Conservation (phyloP, 2,888 invertebrate species). For the Eumerus sabulonum region DNA sequence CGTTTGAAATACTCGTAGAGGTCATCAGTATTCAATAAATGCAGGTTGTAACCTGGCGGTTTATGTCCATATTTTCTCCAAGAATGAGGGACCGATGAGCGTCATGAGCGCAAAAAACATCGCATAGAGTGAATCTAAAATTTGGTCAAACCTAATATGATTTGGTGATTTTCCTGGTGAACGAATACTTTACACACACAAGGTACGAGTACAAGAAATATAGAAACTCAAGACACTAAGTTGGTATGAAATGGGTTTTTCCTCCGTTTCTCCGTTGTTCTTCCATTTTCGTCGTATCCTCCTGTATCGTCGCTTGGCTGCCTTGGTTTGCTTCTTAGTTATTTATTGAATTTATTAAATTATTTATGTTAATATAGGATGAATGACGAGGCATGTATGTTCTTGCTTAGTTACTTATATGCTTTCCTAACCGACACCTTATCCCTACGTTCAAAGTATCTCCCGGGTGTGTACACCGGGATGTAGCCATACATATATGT, state of each 20-base stretch:
- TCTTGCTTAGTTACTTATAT: constrained; percentile 42
- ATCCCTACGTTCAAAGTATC: constrained; percentile 30
- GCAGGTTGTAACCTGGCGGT: too few species aligned
- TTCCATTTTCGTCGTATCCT: constrained; percentile 46
- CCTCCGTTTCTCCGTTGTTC: constrained; percentile 24
- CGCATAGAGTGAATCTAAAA: too few species aligned
- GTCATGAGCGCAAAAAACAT: too few species aligned
- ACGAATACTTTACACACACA: too few species aligned
- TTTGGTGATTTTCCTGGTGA: background rate
- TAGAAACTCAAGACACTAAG: background rate
- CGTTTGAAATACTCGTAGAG: too few species aligned
- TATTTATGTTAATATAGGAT: constrained; percentile 67
- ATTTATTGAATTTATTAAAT: constrained; percentile 69
- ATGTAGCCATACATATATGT: too few species aligned
- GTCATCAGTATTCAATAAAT: too few species aligned
- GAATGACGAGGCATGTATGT: constrained; percentile 61
- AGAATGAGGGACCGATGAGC: too few species aligned
- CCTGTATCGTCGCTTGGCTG: constrained; percentile 47
- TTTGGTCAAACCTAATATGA: background rate
- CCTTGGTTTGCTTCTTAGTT: constrained; percentile 61
- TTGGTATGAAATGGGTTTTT: too few species aligned
- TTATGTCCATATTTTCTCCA: too few species aligned
- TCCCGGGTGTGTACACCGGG: constrained; percentile 16
- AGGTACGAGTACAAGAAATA: too few species aligned
- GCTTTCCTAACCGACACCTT: constrained; percentile 30